Evolutionary conservation across 2,113 vertebrate genomes (phyloP).

Genomic region (Saguinus imperator): DNA sequence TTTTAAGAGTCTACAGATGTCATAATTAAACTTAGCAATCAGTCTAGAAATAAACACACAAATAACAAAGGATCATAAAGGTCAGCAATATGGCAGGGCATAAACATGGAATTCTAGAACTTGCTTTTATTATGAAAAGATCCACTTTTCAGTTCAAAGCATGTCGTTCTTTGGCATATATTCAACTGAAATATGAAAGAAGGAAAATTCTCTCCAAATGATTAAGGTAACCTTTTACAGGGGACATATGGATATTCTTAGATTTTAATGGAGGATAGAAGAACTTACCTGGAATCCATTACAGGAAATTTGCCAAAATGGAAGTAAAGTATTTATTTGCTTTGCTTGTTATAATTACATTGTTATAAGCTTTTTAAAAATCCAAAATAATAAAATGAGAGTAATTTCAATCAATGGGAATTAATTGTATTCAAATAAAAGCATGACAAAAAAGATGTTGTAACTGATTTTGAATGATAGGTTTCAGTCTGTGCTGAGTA

Average conservation of each 20-base stretch:
- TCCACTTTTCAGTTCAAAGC: constrained; percentile 51
- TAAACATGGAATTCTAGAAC: constrained; percentile 62
- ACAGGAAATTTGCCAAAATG: constrained; percentile 55
- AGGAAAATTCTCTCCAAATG: constrained; percentile 42
- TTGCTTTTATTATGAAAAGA: constrained; percentile 40
- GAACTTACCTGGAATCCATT: constrained; percentile 72
- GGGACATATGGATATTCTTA: constrained; percentile 53
- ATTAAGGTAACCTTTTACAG: constrained; percentile 45
- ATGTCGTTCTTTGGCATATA: constrained; percentile 59
- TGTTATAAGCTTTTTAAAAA: constrained; percentile 10
- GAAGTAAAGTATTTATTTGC: constrained; percentile 29
- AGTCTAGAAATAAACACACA: constrained; percentile 79
- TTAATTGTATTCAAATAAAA: constrained; percentile 8
- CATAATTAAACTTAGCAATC: constrained; percentile 80
- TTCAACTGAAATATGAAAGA: constrained; percentile 66
- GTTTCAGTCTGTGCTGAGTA: background rate
- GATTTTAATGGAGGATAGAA: background rate
- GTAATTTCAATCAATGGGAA: constrained; percentile 1
- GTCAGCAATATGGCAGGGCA: constrained; percentile 51
- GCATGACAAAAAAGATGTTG: background rate
- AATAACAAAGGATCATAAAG: constrained; percentile 67
- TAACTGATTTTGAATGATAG: constrained; percentile 4
- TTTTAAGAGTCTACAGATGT: constrained; percentile 73
- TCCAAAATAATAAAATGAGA: background rate
- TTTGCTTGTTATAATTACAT: constrained; percentile 53